Evolutionary conservation across 2,888 invertebrate species (phyloP).

Genomic region (Rhagonycha fulva): DNA sequence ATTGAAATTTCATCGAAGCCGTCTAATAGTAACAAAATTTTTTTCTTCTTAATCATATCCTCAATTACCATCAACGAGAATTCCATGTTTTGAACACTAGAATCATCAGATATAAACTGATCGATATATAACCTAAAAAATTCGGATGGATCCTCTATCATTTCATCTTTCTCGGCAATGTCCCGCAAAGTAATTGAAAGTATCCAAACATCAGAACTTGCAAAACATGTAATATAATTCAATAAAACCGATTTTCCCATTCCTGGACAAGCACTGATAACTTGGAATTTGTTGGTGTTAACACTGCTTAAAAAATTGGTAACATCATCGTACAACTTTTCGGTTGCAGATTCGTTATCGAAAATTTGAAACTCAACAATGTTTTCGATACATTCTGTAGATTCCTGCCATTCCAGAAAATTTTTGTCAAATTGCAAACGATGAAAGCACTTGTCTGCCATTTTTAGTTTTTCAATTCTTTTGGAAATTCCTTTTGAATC

Average conservation of each 20-base stretch:
- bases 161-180: not conserved
- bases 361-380: not conserved
- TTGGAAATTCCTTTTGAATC: not conserved
- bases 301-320: not conserved
- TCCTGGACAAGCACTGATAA: conserved; percentile 6
- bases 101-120: not conserved
- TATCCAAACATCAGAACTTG: not conserved
- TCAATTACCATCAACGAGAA: not conserved
- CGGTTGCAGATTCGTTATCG: not conserved
- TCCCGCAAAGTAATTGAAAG: not conserved
- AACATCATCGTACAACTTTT: not conserved
- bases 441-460: not conserved
- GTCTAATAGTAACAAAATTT: not conserved
- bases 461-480: not conserved
- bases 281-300: not conserved
- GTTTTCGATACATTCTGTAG: not conserved
- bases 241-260: conserved; percentile 10
- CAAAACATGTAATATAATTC: not conserved
- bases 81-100: not conserved
- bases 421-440: not conserved
- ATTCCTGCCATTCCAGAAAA: not conserved
- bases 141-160: not conserved
- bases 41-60: not conserved
- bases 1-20: conserved; percentile 11
- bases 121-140: not conserved